Evolutionary conservation across 2,113 vertebrate genomes (phyloP), one percentile per base, ranked within the genome.

Genomic region (Ictalurus furcatus): DNA sequence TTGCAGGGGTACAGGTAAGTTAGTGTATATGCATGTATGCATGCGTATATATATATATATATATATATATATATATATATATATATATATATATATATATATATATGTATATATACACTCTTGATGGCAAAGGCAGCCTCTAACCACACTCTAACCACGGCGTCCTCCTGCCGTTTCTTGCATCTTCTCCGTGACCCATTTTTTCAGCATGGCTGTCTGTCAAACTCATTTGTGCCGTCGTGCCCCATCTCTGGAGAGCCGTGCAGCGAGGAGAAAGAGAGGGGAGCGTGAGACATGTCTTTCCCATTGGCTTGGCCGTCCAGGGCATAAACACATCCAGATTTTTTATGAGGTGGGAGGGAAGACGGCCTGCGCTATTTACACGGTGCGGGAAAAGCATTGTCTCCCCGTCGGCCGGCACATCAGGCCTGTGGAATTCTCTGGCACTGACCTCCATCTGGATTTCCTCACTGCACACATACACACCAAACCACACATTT

Each of bases 381-480:
- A 95, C 94, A 95, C 63, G 92, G 82, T 76, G 85, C 56, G 90
- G 90, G 92, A 91, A 92, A 80, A 80, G 94, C 92, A 93, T 86
- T 92, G 87, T 92, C 94, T 95, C 93, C 92, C 61, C 93, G 91
- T 93, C 93, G 94, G 94, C 92, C 92, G 91, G 93, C 92, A 94
- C 94, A 95, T 94, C 93, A 92, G 94, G 94, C 94, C 93, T 94
- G 93, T 88, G 93, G 94, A 95, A 94, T 95, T 94, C 93, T 93
- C 93, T 94, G 94, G 94, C 94, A 92, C 92, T 95, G 94, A 96
- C 94, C 95, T 94, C 95, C 95, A 96, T 96, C 95, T 96, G 95
- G 95, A 94, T 95, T 95, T 95, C 92, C 95, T 94, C 92, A 91
- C 92, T 63, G 65, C 63, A 71, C 86, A 90, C 79, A 85, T 85